phyloP scores from a whole-genome alignment of 2,888 invertebrate genomes.

The Diplolepis rosae region DNA sequence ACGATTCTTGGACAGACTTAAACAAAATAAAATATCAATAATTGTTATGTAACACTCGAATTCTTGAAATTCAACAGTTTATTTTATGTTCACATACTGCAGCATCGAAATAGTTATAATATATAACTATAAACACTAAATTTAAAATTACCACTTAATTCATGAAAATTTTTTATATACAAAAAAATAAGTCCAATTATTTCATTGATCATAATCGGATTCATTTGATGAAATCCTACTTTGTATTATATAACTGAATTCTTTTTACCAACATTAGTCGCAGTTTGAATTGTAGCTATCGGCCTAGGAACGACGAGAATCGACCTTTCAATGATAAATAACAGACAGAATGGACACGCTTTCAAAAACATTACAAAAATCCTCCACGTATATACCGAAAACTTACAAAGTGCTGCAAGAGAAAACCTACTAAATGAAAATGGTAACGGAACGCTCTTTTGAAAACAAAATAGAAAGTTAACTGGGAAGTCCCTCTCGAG shows the following conservation, averaged over 20 bases:
- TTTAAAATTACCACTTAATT: no score
- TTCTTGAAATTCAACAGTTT: no score
- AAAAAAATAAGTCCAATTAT: no score
- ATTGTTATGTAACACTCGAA: no score
- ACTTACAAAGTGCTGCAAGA: neutral
- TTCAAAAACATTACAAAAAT: neutral
- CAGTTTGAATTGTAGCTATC: neutral
- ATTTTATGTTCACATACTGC: no score
- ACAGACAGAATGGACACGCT: neutral
- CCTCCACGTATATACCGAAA: neutral
- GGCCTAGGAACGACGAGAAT: neutral
- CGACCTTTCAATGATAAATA: neutral
- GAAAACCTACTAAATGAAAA: constrained; percentile 8
- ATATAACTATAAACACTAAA: no score
- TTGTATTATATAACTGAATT: neutral
- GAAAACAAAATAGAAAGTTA: constrained; percentile 8
- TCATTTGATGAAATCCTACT: neutral
- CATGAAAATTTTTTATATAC: no score
- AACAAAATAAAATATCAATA: neutral
- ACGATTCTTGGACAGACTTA: constrained; percentile 63
- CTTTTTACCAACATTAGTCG: neutral
- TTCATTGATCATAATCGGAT: neutral
- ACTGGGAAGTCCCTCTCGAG: constrained; percentile 11
- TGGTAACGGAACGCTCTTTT: neutral
- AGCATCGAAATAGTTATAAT: no score